phyloP scores from a whole-genome alignment of 1,140 invertebrate species.

The Parasteatoda tepidariorum region DNA sequence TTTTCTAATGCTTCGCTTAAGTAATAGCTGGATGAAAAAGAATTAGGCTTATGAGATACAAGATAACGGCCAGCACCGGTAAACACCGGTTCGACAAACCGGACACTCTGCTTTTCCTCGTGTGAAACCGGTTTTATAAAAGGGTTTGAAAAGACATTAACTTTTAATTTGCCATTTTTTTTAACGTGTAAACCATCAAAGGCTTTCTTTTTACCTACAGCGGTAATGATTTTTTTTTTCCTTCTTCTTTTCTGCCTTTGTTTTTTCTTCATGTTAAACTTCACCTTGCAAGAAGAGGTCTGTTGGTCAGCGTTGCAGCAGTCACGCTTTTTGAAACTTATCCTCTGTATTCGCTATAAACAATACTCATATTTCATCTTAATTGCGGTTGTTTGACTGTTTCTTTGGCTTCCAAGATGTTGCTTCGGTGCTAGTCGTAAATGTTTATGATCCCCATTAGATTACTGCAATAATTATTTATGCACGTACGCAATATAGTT shows the following conservation, averaged over 20 bases:
- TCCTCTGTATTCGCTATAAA: too few relatives aligned
- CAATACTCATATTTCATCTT: too few relatives aligned
- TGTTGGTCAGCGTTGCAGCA: background rate
- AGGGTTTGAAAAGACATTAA: background rate
- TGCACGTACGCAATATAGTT: too few relatives aligned
- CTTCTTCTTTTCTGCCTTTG: background rate
- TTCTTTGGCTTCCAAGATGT: too few relatives aligned
- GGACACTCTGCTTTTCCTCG: background rate
- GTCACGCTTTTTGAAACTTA: too few relatives aligned
- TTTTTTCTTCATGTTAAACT: slow-evolving; percentile 26
- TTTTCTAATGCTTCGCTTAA: background rate
- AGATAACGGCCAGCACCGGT: slow-evolving; percentile 35
- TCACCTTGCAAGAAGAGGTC: slow-evolving; percentile 1
- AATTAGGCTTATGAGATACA: background rate
- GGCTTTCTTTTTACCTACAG: background rate
- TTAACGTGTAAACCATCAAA: background rate
- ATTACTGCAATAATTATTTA: too few relatives aligned
- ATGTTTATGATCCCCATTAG: too few relatives aligned
- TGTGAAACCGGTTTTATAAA: slow-evolving; percentile 1
- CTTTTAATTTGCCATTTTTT: background rate
- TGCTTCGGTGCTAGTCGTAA: too few relatives aligned
- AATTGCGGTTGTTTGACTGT: too few relatives aligned
- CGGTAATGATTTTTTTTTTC: background rate
- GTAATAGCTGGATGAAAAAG: background rate
- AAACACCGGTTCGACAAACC: slow-evolving; percentile 20